Evolutionary conservation across 2,888 invertebrate species (phyloP), one percentile per base, ranked within the genome.

Genomic region (Pristionchus japonicus): DNA sequence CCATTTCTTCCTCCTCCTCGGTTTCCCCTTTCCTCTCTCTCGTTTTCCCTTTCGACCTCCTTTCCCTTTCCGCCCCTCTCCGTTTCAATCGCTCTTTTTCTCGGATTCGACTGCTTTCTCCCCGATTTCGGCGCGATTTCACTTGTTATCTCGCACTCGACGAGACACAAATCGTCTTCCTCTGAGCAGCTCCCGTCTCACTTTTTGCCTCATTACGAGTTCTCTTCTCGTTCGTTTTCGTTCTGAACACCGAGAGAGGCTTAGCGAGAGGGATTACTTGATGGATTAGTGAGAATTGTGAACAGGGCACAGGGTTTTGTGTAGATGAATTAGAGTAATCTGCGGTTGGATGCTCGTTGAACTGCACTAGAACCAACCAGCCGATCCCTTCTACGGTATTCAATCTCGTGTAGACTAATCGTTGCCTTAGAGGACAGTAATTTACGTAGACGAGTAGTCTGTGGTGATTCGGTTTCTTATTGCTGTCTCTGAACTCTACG

Each of bases 81-180:
- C 70, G 70, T 70, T 70, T 70, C 70, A 34, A 37, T 70, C 70
- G 23, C 37, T 34, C 17, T 70, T 70, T 70, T 57, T 57, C 57
- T 57, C 57, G 57, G 57, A 57, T 57, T 52, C 52, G 40, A 23
- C 23, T 23, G 43, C 47, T 77, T 77, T 77, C 77, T 20, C 77
- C 77, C 77, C n/a, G 77, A 47, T 43, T 77, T 77, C 43, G 27
- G 43, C 7, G n/a, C 77, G 43, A 77, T 77, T 77, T 77, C 77
- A 77, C 77, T 77, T 77, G 77, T 77, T 77, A 77, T 77, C 77
- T 77, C 77, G 43, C 40, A 11, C 43, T 77, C n/a, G n/a, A n/a
- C n/a, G 17, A 23, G 34, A 40, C 37, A 37, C 9, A 31, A 17
- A 31, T 31, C 67, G 4, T 47, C 77, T 70, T 17, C 1, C n/a